Base-by-base conservation (phyloP, 2,113 vertebrate species). In the Xiphophorus maculatus region DNA sequence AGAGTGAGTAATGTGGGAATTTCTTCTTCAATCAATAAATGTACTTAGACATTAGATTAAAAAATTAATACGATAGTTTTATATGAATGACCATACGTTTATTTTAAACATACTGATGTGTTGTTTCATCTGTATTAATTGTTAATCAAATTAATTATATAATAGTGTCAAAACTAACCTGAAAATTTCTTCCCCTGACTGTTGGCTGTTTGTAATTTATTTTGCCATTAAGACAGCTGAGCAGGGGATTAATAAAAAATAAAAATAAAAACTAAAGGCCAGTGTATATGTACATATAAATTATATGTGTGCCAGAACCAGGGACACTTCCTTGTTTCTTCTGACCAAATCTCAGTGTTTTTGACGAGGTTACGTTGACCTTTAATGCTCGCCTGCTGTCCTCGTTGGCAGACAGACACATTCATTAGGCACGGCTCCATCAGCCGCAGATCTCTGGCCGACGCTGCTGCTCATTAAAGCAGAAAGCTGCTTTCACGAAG, bases 391-490 rank as follows among this genome's bases (percentile, higher is more conserved):
- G 27, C 32, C 58, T 25, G 32, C 2, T 63, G 73, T 71, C 68
- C 19, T 73, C 22, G 25, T 14, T 17, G 64, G 32, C 79, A 79
- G 37, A 64, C 69, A n/a, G 28, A 67, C 73, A 30, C 33, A 15
- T 73, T 81, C 70, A 89, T 69, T 60, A 67, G 66, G 65, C 63
- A 48, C 5, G 17, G 28, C 69, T 84, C 67, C 58, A 19, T 63
- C 67, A 74, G 33, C 33, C 42, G 63, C 58, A 12, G 30, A 58
- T 83, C 19, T 51, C 54, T 44, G 60, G 62, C 17, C 22, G 71
- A 74, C 28, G 62, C 51, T 67, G 69, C 40, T 70, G 62, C 74
- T 83, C 5, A 32, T 84, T 76, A 77, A 71, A 79, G 61, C 30
- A 28, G 48, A 74, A 72, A 48, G 2, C 6, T 70, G 44, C 22